Conservation (phyloP, 1,140 invertebrate species). For the Sycophaga agraensis region DNA sequence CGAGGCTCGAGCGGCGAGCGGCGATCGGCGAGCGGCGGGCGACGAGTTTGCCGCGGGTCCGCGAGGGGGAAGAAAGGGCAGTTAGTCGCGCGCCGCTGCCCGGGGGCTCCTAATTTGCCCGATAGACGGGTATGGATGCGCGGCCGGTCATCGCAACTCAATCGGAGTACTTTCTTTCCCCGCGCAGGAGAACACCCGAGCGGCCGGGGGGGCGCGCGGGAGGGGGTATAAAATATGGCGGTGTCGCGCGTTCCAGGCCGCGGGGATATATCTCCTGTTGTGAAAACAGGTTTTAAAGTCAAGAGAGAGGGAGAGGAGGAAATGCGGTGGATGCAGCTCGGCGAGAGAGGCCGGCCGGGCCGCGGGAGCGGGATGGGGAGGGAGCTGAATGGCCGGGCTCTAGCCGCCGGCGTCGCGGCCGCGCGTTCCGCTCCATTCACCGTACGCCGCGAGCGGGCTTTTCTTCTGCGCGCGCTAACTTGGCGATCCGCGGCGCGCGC, state of each 20-base stretch:
- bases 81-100: too few species aligned
- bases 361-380: not conserved
- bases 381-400: constrained; percentile 20
- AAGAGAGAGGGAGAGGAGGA: not conserved
- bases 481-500: not conserved
- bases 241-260: constrained; percentile 3
- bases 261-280: not conserved
- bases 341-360: not conserved
- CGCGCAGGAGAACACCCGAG: too few species aligned
- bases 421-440: constrained; percentile 29
- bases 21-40: too few species aligned
- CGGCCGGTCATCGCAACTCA: not conserved
- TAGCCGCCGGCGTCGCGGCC: not conserved
- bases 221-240: constrained; percentile 11
- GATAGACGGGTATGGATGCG: too few species aligned
- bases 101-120: too few species aligned
- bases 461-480: constrained; percentile 10
- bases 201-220: not conserved
- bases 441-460: constrained; percentile 9
- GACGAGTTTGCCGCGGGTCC: too few species aligned
- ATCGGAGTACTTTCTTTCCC: constrained; percentile 17
- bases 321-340: not conserved
- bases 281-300: constrained; percentile 29
- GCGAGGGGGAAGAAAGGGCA: too few species aligned
- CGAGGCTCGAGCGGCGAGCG: too few species aligned